A percentile compares a stretch with the other conserved stretches of the same genome.
These are phyloP conservation scores for Latrodectus geometricus DNA, from an alignment of 1,140 invertebrate species.

Conservation along the genomic window DNA sequence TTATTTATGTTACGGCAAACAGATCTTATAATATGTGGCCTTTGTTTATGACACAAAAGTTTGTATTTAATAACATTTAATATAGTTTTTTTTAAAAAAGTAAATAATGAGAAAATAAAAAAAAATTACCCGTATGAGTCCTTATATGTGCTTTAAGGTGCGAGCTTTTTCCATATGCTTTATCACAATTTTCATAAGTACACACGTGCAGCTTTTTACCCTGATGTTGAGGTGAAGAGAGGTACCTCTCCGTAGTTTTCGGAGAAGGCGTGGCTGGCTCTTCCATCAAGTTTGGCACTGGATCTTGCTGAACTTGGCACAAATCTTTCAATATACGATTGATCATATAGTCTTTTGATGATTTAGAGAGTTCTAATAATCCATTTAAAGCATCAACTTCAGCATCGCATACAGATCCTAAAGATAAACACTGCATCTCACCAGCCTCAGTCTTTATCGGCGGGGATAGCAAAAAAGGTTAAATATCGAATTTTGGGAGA, in stretches of 20 bases:
- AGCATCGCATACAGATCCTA: constrained; percentile 4
- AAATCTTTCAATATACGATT: constrained; percentile 75
- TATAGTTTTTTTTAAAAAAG: too few relatives aligned
- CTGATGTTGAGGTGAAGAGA: neutral
- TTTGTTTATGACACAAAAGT: too few relatives aligned
- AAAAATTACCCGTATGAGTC: constrained; percentile 73
- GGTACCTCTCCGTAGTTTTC: constrained; percentile 7
- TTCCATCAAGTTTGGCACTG: constrained; percentile 67
- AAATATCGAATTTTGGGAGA: too few relatives aligned
- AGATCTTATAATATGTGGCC: too few relatives aligned
- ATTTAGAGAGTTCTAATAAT: constrained; percentile 14
- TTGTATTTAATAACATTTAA: too few relatives aligned
- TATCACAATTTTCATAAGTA: constrained; percentile 78
- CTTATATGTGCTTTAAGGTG: constrained; percentile 82
- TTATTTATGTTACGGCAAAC: too few relatives aligned
- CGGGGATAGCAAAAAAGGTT: too few relatives aligned
- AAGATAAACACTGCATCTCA: neutral
- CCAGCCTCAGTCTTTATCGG: too few relatives aligned
- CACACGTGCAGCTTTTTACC: constrained; percentile 69
- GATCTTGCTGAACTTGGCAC: constrained; percentile 73
- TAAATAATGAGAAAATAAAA: too few relatives aligned
- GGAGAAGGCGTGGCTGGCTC: constrained; percentile 15
- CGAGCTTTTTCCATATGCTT: constrained; percentile 84
- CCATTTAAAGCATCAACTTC: constrained; percentile 17
- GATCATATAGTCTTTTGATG: constrained; percentile 70